phyloP scores from a whole-genome alignment of 2,888 invertebrate genomes.

The Suillia variegata region DNA sequence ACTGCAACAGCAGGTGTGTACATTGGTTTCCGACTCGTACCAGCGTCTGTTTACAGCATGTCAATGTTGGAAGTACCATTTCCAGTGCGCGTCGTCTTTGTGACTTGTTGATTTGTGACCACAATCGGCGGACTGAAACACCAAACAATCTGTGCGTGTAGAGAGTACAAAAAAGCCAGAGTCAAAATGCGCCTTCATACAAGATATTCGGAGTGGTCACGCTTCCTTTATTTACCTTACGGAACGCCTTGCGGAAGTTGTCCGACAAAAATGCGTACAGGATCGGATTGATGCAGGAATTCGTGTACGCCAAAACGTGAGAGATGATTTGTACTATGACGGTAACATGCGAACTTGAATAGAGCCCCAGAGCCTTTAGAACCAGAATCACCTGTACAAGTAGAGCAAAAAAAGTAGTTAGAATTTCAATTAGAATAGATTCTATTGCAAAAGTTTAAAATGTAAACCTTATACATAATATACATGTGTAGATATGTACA shows the following conservation, averaged over 20 bases:
- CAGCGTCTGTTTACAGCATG: slow-evolving; percentile 59
- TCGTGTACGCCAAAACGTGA: slow-evolving; percentile 87
- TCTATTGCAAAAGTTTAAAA: too few species aligned
- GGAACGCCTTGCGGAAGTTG: slow-evolving; percentile 90
- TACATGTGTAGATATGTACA: too few species aligned
- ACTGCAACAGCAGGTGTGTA: too few species aligned
- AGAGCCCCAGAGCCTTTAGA: slow-evolving; percentile 74
- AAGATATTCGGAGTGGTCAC: background rate
- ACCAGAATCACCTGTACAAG: slow-evolving; percentile 82
- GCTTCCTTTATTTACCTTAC: slow-evolving; percentile 64
- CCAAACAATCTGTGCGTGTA: slow-evolving; percentile 56
- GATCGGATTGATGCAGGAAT: slow-evolving; percentile 93
- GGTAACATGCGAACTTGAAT: slow-evolving; percentile 71
- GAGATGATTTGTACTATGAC: slow-evolving; percentile 79
- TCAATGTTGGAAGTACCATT: slow-evolving; percentile 66
- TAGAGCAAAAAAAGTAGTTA: slow-evolving; percentile 36
- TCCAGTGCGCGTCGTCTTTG: slow-evolving; percentile 72
- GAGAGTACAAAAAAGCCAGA: slow-evolving; percentile 1
- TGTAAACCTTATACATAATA: too few species aligned
- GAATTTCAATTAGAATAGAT: too few species aligned
- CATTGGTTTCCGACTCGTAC: too few species aligned
- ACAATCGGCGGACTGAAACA: slow-evolving; percentile 58
- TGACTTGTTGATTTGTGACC: slow-evolving; percentile 61
- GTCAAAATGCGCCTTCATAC: background rate
- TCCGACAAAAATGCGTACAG: slow-evolving; percentile 94